Evolutionary conservation across 1,140 invertebrate species (phyloP), one percentile per base, ranked within the genome.

Genomic region (Idris sp.): DNA sequence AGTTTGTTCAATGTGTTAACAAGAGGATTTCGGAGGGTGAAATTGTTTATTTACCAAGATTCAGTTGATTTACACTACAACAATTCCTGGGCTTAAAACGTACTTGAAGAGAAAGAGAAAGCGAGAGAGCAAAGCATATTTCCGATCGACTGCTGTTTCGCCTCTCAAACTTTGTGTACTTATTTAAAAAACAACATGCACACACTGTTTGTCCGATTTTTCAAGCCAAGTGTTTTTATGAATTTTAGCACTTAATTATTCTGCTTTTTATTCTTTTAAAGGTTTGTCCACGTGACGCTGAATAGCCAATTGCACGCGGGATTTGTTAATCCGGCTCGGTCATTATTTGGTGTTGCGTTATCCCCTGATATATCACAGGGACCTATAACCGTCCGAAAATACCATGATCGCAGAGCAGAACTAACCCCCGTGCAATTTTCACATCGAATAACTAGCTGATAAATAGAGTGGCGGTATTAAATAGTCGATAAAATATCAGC

Each of bases 261-360:
- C 22, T 46, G 26, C 8, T 43, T 43, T 43, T 25, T 51, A 26
- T 51, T 36, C 4, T 2, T n/a, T 11, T 22, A 6, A 22, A 22
- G 19, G 19, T 2, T 22, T 6, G 6, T 22, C 6, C 19, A 62
- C 46, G 36, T 9, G 8, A 33, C 38, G 64, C 59, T 61, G 75
- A 69, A 80, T 80, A 79, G 77, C 77, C 77, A 80, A 79, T 80
- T 78, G 76, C 77, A 74, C 61, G 64, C 51, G 76, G 76, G 77
- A 79, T 79, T 80, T 67, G 76, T 77, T 80, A 79, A 82, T 79
- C 79, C 77, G 30, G 67, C 62, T 77, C 69, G 77, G 80, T 79
- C 80, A 80, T 82, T 80, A 80, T 78, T 82, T 73, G 79, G 72
- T 82, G 77, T 78, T 74, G 80, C 72, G 69, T 81, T 74, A 74